These are phyloP conservation scores for Chrysotoxum bicinctum DNA, from an alignment of 2,888 invertebrate species.

Conservation along the genomic window DNA sequence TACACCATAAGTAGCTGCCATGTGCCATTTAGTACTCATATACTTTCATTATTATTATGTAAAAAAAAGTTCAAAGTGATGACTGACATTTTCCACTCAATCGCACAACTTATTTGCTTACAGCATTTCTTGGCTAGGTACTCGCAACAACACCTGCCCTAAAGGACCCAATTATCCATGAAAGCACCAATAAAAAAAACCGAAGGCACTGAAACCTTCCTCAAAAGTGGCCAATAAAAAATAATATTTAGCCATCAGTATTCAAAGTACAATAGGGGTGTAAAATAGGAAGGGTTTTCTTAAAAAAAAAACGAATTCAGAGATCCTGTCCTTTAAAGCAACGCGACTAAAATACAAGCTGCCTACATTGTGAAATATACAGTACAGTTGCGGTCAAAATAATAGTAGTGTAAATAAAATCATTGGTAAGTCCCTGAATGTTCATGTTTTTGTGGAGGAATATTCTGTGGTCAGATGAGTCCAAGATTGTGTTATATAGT, in stretches of 20 bases:
- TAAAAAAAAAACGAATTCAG: no score
- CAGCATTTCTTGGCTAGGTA: background rate
- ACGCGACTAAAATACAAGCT: no score
- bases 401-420: no score
- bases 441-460: no score
- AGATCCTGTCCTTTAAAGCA: no score
- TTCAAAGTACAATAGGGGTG: constrained; percentile 46
- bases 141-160: constrained; percentile 61
- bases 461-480: no score
- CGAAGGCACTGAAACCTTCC: constrained; percentile 35
- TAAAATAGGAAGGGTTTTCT: background rate
- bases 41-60: constrained; percentile 45
- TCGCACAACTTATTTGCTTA: constrained; percentile 47
- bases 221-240: constrained; percentile 58
- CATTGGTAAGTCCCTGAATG: no score
- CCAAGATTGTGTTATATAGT: no score
- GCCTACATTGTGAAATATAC: no score
- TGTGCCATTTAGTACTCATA: background rate
- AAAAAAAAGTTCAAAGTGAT: constrained; percentile 65
- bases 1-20: background rate
- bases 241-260: constrained; percentile 65
- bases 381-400: no score
- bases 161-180: constrained; percentile 65
- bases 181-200: constrained; percentile 65
- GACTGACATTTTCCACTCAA: constrained; percentile 57